Percentiles rank a stretch among this genome's conserved stretches.
phyloP scores from a whole-genome alignment of 2,113 vertebrate genomes.

The Phalacrocorax carbo region DNA sequence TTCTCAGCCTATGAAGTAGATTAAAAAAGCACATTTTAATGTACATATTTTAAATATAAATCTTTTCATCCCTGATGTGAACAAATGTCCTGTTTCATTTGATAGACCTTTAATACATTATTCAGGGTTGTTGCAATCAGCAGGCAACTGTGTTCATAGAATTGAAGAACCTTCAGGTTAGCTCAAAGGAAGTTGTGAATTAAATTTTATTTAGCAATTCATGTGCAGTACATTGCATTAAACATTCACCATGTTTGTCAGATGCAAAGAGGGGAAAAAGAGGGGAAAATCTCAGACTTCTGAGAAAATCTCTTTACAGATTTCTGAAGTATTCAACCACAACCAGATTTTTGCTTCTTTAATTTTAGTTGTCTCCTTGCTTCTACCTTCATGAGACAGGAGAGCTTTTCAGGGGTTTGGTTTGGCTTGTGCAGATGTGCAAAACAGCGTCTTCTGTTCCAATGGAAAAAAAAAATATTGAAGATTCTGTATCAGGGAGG shows the following conservation, averaged over 20 bases:
- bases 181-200: neutral
- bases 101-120: neutral
- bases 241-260: neutral
- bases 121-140: neutral
- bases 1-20: neutral
- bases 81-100: neutral
- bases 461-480: neutral
- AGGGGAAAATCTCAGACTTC: neutral
- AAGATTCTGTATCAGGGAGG: neutral
- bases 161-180: neutral
- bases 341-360: neutral
- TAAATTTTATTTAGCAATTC: neutral
- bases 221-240: neutral
- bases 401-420: rapidly evolving
- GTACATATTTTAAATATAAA: neutral
- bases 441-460: neutral
- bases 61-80: neutral
- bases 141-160: neutral
- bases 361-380: neutral
- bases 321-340: neutral
- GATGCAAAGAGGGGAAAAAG: neutral
- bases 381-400: neutral
- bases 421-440: neutral
- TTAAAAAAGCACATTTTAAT: neutral
- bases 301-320: neutral